Base-by-base conservation (phyloP, 1,140 invertebrate genomes). In the Rhopalosiphum padi region DNA sequence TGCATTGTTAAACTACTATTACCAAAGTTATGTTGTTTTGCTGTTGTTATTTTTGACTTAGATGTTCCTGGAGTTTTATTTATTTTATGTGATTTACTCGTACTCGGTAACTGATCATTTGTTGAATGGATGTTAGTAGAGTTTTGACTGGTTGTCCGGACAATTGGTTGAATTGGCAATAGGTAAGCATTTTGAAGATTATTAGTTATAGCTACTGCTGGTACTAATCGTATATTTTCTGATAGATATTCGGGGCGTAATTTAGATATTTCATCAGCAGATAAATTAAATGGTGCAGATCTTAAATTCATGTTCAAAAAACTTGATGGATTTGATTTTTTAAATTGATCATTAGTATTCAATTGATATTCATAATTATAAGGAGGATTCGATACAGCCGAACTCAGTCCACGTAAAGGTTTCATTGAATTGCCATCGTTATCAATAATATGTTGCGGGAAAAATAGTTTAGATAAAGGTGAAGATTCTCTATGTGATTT, bases 101-200 rank as follows among this genome's bases (percentile, higher is more conserved):
- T 86, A 86, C 23, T 86, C 43, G 83, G 37, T 46, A 41, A 15
- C 37, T 86, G 83, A 9, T 51, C 46, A 25, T 88, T 51, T 88
- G 25, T 88, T 68, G 60, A n/a, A 30, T 68, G 60, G 30, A 11
- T 0, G 30, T 68, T 48, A 22, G 1, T 53, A n/a, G 46, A 35
- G 30, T 46, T 43, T 85, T 6, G 4, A 37, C 23, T 83, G 9
- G 7, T 30, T 25, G 37, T 46, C 11, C 37, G 83, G 48, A 37
- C 18, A 87, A 35, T 87, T 87, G 21, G 11, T 48, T 30, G 25
- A 35, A 37, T 2, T 18, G 86, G 15, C 22, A n/a, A 77, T 18
- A 77, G 30, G 60, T 77, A 77, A 77, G 60, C 60, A 77, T 77
- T 77, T 77, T n/a, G 30, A 77, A 77, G 60, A n/a, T 77, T 77